phyloP scores from a whole-genome alignment of 2,888 invertebrate species.

The Crocallis elinguaria region DNA sequence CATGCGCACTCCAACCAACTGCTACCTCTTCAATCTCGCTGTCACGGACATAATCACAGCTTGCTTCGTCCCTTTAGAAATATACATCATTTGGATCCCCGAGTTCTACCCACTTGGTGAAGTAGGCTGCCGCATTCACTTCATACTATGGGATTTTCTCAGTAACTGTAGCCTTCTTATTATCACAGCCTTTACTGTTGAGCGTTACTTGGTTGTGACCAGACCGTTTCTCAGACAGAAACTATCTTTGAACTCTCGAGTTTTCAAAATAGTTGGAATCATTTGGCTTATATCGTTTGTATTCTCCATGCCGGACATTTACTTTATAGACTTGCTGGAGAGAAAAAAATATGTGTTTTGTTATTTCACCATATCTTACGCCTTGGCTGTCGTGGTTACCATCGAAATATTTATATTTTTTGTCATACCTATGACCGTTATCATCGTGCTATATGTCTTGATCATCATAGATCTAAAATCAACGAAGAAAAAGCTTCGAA shows the following conservation, averaged over 20 bases:
- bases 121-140: constrained; percentile 89
- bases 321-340: constrained; percentile 66
- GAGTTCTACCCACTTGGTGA: constrained; percentile 91
- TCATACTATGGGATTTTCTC: constrained; percentile 91
- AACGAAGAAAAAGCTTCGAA: constrained; percentile 80
- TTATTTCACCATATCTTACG: constrained; percentile 59
- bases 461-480: constrained; percentile 89
- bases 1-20: constrained; percentile 93
- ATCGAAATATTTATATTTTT: constrained; percentile 92
- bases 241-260: constrained; percentile 90
- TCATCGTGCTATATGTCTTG: constrained; percentile 91
- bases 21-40: constrained; percentile 91
- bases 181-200: constrained; percentile 94
- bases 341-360: constrained; percentile 68
- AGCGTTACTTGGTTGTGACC: constrained; percentile 93
- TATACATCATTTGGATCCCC: constrained; percentile 90
- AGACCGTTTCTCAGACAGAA: constrained; percentile 93
- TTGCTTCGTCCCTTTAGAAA: constrained; percentile 90
- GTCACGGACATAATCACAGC: constrained; percentile 90
- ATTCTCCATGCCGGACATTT: constrained; percentile 88
- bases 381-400: constrained; percentile 66
- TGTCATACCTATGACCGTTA: constrained; percentile 92
- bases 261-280: constrained; percentile 87
- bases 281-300: constrained; percentile 91
- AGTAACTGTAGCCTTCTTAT: constrained; percentile 92